Base-by-base conservation (phyloP, 2,797 vertebrate genomes). In the Enteromius mattozi region DNA sequence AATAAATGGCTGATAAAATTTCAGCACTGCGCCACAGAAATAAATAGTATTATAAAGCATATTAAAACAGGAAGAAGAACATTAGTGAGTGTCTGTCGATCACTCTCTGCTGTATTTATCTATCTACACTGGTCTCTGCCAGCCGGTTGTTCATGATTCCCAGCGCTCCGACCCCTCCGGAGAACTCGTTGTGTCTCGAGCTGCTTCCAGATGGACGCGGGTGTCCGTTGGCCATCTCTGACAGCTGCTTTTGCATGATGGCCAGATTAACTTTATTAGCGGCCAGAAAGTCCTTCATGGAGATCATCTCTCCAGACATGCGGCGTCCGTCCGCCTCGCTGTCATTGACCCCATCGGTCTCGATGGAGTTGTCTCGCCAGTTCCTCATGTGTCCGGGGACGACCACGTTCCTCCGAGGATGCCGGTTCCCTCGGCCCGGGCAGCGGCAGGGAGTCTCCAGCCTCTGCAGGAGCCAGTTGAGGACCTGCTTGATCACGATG, bases 101-200 rank as follows among this genome's bases (percentile, higher is more conserved):
- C 33, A 35, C 3, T 35, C 33, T 35, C 30, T 30, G 24, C 13
- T 61, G 30, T 33, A 72, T 82, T 94, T 96, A 97, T 93, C 97
- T 96, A 92, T 98, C 95, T 88, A 96, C 94, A 1, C 97, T 97
- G 2, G 98, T 99, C 92, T 99, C 98, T 70, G 96, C 97, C 91
- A 99, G 90, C n/a, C 97, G 95, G 90, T 98, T 99, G 91, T 99
- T 98, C 98, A 99, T 98, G 89, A 99, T 97, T 61, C 96, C 97
- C 24, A 99, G 94, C 85, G 98, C 98, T 1, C 98, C 98, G 10
- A 99, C 96, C 0, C 97, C 98, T 77, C 94, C 97, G 0, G 96
- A 97, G 93, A 99, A 98, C 21, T 96, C 97, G 7, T 96, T 97
- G 76, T 97, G 96, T 49, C 91, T 94, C 0, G 96, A 91, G 82